A percentile compares a stretch with the other conserved stretches of the same genome.
Conservation (phyloP, 2,888 invertebrate genomes). For the Amblyteles armatorius region DNA sequence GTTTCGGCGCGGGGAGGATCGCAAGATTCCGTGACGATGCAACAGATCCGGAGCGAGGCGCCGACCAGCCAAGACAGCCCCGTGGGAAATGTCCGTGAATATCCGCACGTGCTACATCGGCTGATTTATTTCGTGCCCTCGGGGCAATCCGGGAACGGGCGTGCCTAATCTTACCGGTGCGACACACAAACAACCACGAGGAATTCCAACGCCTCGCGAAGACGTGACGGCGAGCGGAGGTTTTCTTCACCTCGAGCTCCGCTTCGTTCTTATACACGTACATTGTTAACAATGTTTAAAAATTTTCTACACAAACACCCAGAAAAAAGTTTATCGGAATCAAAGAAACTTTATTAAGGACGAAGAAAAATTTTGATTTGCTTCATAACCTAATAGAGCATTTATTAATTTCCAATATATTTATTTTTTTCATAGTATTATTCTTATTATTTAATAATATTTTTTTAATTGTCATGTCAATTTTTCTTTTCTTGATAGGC, state of each 20-base stretch:
- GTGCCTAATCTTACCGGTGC: slow-evolving; percentile 73
- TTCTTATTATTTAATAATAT: too few relatives aligned
- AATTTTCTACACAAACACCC: too few relatives aligned
- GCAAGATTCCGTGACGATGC: slow-evolving; percentile 66
- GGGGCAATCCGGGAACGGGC: slow-evolving; percentile 76
- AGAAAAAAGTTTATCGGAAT: too few relatives aligned
- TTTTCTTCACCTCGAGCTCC: not conserved
- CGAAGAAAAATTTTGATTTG: too few relatives aligned
- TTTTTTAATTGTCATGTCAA: too few relatives aligned
- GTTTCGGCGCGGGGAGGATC: slow-evolving; percentile 42
- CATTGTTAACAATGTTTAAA: too few relatives aligned
- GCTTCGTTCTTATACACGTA: too few relatives aligned
- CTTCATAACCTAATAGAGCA: too few relatives aligned
- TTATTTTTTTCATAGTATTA: too few relatives aligned
- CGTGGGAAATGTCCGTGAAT: slow-evolving; percentile 78
- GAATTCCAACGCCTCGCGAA: slow-evolving; percentile 20
- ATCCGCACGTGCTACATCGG: slow-evolving; percentile 73
- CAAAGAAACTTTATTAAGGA: too few relatives aligned
- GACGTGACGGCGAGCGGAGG: slow-evolving; percentile 14
- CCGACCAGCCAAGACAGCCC: slow-evolving; percentile 64
- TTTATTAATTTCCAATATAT: too few relatives aligned
- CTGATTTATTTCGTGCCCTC: slow-evolving; percentile 78
- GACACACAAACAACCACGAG: slow-evolving; percentile 33
- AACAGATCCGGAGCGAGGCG: slow-evolving; percentile 64
- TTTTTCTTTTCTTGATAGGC: too few relatives aligned